phyloP scores from a whole-genome alignment of 1,140 invertebrate species.

The Mya arenaria region DNA sequence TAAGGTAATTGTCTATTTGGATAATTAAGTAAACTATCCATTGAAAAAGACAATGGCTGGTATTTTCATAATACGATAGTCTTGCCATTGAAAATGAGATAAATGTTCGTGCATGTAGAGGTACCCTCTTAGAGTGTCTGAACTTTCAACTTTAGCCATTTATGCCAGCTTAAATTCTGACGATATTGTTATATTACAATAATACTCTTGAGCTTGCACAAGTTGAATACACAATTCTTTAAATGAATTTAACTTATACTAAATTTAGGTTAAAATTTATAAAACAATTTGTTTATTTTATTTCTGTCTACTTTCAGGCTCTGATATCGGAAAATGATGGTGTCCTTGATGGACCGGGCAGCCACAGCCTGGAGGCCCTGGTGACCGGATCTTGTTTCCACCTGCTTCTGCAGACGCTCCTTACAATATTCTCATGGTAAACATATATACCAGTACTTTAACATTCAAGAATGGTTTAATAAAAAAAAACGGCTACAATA shows the following conservation, averaged over 20 bases:
- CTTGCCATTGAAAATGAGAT: too few relatives aligned
- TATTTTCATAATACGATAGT: too few relatives aligned
- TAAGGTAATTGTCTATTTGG: too few relatives aligned
- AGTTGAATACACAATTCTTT: background rate
- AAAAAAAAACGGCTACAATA: background rate
- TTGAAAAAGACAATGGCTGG: too few relatives aligned
- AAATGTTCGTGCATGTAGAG: too few relatives aligned
- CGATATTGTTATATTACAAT: too few relatives aligned
- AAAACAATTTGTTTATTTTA: background rate
- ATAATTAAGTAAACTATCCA: too few relatives aligned
- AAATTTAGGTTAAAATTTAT: background rate
- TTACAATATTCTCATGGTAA: conserved; percentile 87
- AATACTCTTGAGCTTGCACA: background rate
- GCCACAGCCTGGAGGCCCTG: conserved; percentile 82
- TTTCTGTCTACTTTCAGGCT: conserved; percentile 66
- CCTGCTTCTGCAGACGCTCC: conserved; percentile 84
- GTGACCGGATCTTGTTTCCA: conserved; percentile 84
- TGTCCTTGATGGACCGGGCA: conserved; percentile 84
- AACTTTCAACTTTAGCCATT: too few relatives aligned
- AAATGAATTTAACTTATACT: background rate
- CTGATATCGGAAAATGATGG: conserved; percentile 83
- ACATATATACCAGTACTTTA: too few relatives aligned
- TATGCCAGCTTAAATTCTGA: too few relatives aligned
- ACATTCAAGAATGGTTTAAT: background rate
- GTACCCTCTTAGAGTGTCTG: too few relatives aligned